phyloP scores from a whole-genome alignment of 1,140 invertebrate genomes.

The Tachypleus tridentatus region DNA sequence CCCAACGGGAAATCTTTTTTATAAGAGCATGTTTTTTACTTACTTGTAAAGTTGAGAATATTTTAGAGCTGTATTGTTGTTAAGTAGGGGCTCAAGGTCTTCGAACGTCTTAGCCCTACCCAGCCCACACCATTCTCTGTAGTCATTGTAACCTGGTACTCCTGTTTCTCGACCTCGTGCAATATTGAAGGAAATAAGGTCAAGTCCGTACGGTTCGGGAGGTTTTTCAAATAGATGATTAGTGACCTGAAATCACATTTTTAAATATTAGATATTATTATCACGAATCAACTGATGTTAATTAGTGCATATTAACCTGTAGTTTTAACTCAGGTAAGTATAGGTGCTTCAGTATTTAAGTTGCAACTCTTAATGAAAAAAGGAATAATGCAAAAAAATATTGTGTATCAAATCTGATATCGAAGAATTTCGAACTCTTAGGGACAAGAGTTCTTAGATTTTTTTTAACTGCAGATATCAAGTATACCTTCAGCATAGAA shows the following conservation, averaged over 20 bases:
- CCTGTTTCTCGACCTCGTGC: constrained; percentile 81
- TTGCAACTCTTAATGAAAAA: too few relatives aligned
- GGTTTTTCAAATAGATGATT: constrained; percentile 54
- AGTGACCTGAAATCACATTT: constrained; percentile 42
- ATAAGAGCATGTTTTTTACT: not conserved
- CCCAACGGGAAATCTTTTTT: too few relatives aligned
- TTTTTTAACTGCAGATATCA: too few relatives aligned
- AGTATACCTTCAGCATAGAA: too few relatives aligned
- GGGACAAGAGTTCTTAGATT: too few relatives aligned
- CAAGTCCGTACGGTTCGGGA: constrained; percentile 49
- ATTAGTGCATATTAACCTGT: too few relatives aligned
- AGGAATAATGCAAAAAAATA: too few relatives aligned
- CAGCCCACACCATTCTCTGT: constrained; percentile 56
- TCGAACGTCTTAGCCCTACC: constrained; percentile 24
- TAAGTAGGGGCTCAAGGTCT: constrained; percentile 23
- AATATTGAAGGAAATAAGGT: constrained; percentile 74
- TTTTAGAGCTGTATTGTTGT: constrained; percentile 24
- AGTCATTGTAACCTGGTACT: constrained; percentile 60
- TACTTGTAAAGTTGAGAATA: constrained; percentile 27
- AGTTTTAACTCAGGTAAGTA: too few relatives aligned
- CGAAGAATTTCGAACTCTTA: too few relatives aligned
- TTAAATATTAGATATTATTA: not conserved
- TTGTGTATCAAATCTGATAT: too few relatives aligned
- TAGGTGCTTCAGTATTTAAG: too few relatives aligned
- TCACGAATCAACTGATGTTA: too few relatives aligned